Evolutionary conservation across 2,797 vertebrate genomes (phyloP).

Genomic region (Pangasius macronema): DNA sequence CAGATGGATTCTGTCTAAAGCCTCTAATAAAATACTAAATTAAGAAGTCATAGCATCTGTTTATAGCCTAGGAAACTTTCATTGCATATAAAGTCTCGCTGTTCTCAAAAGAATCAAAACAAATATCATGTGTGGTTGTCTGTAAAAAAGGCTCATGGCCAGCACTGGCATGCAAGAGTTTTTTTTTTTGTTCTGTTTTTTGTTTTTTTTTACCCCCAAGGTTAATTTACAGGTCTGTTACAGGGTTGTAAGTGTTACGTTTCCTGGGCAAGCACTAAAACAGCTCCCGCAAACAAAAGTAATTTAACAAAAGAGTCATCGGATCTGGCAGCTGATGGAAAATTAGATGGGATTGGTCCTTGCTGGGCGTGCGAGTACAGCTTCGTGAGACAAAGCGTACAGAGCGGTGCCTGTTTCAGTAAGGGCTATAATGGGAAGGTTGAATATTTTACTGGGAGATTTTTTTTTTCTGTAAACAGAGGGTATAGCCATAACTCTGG

Average conservation of each 20-base stretch:
- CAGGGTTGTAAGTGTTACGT: constrained; percentile 33
- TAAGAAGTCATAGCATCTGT: constrained; percentile 19
- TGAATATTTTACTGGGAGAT: constrained; percentile 53
- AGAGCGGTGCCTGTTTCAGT: constrained; percentile 45
- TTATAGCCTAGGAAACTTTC: constrained; percentile 15
- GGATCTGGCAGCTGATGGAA: constrained; percentile 30
- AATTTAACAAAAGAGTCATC: constrained; percentile 41
- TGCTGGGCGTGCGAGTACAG: constrained; percentile 29
- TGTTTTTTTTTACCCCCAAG: not conserved
- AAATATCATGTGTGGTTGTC: constrained; percentile 34
- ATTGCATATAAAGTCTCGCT: constrained; percentile 16
- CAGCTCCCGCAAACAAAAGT: constrained; percentile 18
- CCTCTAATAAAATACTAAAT: constrained; percentile 17
- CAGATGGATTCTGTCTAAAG: not conserved
- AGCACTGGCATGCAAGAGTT: constrained; percentile 12
- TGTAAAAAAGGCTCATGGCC: constrained; percentile 14
- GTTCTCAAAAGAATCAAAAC: constrained; percentile 34
- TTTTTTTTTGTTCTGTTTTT: not conserved
- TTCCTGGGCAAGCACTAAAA: constrained; percentile 40
- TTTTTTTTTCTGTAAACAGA: constrained; percentile 50
- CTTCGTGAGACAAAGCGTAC: constrained; percentile 35
- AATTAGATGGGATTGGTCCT: constrained; percentile 15
- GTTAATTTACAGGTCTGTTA: constrained; percentile 43
- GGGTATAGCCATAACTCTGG: constrained; percentile 26
- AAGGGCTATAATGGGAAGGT: constrained; percentile 43